Base-by-base conservation (phyloP, 1,140 invertebrate species). In the Zaprionus nigranus region DNA sequence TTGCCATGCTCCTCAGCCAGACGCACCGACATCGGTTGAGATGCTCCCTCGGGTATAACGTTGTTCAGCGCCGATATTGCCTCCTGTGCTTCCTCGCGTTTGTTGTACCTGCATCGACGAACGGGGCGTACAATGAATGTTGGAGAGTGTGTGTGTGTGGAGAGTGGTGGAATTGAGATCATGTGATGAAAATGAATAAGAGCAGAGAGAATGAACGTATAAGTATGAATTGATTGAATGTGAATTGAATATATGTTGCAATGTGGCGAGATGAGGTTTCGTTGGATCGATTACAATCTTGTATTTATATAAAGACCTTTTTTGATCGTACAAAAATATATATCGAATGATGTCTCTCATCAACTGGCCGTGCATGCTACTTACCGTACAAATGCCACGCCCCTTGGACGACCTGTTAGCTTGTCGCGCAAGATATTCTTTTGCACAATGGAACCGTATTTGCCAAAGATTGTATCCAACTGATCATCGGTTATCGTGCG, bases 1-100 rank as follows among this genome's bases (percentile, higher is more conserved):
- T 98, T 98, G 13, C 97, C 97, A 91, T 98, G 98, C 92, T 99
- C 98, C 92, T 98, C 97, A 1, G 98, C 98, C 81, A 98, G 93
- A 1, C 93, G 92, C 94, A 99, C 97, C 67, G 95, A 95, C 11
- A 99, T 93, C 11, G 97, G 96, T 85, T 98, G 96, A 38, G 95
- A 96, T 51, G 96, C 96, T 75, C 97, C 97, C 74, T 97, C 96
- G 26, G 97, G 96, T 79, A 97, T 95, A 69, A 96, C 96, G 49
- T 98, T 98, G 92, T 98, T 97, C 61, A 99, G 93, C 40, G 95
- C 95, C 17, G 95, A 94, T 77, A 99, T 98, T 22, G 98, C 98
- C 67, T 96, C 95, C 86, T 98, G 96, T 1, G 98, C 98, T 91
- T 98, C 96, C 92, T 97, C 96, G 68, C 96, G 94, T 88, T 96